Base-by-base conservation (phyloP, 2,888 invertebrate genomes). In the Leucozona laternaria region DNA sequence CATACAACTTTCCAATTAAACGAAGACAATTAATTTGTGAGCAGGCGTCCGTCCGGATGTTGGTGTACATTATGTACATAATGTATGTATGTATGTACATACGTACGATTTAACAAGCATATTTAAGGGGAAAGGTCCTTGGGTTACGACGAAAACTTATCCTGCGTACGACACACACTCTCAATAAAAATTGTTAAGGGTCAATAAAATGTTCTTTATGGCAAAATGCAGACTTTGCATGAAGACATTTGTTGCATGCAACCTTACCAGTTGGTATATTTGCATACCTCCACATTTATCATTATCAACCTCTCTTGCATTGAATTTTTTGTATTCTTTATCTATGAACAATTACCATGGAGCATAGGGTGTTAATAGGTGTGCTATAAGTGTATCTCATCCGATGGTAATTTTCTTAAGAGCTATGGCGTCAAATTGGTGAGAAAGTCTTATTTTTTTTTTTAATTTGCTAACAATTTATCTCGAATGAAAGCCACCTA, bases 1-100 rank as follows among this genome's bases (percentile, higher is more conserved):
- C 82, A 62, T 86, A 70, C 79, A 71, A 73, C 37, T 71, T 86
- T 86, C 64, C 86, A 86, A 86, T 86, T 86, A 86, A 86, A 57
- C 58, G 64, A 37, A 70, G 57, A 75, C 78, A 71, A 82, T 86
- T 73, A 79, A 86, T 86, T 82, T 70, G 64, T 78, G 64, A 82
- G 64, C 71, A 68, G 68, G 80, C 80, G 72, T 72, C 71, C 48
- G 62, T n/a, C 60, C 6, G 13, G 7, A 17, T 71, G 64, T 53
- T 76, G 68, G 28, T 53, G 28, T 13, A n/a, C 20, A 15, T n/a
- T n/a, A n/a, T n/a, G n/a, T n/a, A n/a, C n/a, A n/a, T n/a, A n/a
- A n/a, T n/a, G n/a, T n/a, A n/a, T n/a, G n/a, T n/a, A n/a, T n/a
- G n/a, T n/a, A n/a, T 48, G 28, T 48, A 58, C n/a, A 5, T 31